A percentile compares a stretch with the other conserved stretches of the same genome.
These are phyloP conservation scores for Semnornis frantzii DNA, from an alignment of 2,113 vertebrate genomes.

Conservation along the genomic window DNA sequence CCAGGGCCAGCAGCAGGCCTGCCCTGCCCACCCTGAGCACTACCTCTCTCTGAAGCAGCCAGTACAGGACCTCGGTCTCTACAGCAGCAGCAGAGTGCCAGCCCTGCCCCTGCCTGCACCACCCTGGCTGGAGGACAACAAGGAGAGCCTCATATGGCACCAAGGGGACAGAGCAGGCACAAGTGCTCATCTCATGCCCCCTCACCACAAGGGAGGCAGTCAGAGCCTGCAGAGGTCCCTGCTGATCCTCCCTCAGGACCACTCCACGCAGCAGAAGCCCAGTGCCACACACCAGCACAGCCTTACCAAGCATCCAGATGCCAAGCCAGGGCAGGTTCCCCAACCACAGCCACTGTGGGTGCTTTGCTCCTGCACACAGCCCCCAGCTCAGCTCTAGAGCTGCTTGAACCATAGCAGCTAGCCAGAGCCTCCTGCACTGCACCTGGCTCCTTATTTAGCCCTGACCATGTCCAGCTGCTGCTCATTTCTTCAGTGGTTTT, in stretches of 20 bases:
- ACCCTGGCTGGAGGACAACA: not conserved
- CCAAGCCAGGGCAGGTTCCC: not conserved
- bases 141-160: not conserved
- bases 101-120: not conserved
- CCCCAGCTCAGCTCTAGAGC: not conserved
- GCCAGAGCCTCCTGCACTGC: not conserved
- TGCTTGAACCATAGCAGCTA: not conserved
- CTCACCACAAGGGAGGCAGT: too few species aligned
- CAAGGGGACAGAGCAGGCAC: not conserved
- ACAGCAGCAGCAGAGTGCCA: not conserved
- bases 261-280: not conserved
- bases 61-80: not conserved
- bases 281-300: fast-evolving
- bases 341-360: fast-evolving
- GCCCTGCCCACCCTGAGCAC: not conserved
- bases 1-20: not conserved
- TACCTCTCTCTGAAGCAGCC: not conserved
- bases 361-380: fast-evolving
- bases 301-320: not conserved
- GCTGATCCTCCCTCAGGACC: not conserved
- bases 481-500: not conserved
- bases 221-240: not conserved
- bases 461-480: not conserved
- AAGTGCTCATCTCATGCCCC: too few species aligned
- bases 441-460: not conserved